Percentiles rank a stretch among this genome's conserved stretches.
These are phyloP conservation scores for Carlito syrichta DNA, from an alignment of 2,113 vertebrate species.

Conservation along the genomic window DNA sequence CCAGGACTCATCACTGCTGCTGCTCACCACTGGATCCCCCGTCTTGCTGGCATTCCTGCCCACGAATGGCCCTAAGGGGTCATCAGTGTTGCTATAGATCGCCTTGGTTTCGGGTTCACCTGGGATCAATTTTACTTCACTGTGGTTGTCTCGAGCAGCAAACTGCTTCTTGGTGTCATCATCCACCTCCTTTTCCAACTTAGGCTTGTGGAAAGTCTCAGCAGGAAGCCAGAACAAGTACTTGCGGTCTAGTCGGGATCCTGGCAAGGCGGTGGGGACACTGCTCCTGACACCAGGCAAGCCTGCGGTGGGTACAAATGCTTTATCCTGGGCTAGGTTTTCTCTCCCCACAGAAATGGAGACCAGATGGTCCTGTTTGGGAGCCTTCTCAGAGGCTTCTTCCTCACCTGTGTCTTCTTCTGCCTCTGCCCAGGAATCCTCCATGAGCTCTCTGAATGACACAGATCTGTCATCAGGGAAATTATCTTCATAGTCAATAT, in stretches of 20 bases:
- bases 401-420: conserved; percentile 6
- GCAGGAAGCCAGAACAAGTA: conserved; percentile 92
- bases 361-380: conserved; percentile 70
- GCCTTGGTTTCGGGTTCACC: conserved; percentile 72
- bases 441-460: conserved; percentile 74
- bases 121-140: conserved; percentile 75
- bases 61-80: conserved; percentile 72
- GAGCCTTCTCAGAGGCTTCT: conserved; percentile 36
- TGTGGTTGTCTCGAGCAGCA: conserved; percentile 77
- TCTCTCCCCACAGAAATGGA: conserved; percentile 63
- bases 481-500: conserved; percentile 95
- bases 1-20: conserved; percentile 91
- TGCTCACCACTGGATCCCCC: conserved; percentile 65
- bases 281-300: conserved; percentile 42
- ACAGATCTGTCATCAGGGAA: conserved; percentile 87
- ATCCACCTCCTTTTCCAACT: conserved; percentile 70
- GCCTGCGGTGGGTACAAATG: conserved; percentile 49
- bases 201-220: conserved; percentile 84
- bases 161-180: conserved; percentile 73
- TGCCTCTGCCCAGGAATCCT: conserved; percentile 71
- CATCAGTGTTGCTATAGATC: conserved; percentile 66
- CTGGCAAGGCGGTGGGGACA: conserved; percentile 83
- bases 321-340: conserved; percentile 49
- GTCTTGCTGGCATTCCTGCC: conserved; percentile 79
- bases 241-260: conserved; percentile 89